phyloP scores from a whole-genome alignment of 1,140 invertebrate species.

The Pseudachorutes palmiensis region DNA sequence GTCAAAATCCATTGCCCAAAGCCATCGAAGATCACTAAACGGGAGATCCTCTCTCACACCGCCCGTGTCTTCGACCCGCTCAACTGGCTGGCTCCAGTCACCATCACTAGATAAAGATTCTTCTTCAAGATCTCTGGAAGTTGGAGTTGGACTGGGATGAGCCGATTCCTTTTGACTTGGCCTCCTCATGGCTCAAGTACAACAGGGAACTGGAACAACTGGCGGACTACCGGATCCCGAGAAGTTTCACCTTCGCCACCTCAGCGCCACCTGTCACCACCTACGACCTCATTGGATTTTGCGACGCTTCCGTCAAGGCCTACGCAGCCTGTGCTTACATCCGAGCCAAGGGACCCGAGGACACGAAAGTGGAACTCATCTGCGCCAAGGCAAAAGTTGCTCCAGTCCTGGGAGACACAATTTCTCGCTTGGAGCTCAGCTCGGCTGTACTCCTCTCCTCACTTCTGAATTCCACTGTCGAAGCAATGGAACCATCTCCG shows the following conservation, averaged over 20 bases:
- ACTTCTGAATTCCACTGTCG: background rate
- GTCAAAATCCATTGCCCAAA: background rate
- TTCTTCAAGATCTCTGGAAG: conserved; percentile 36
- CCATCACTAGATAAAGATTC: conserved; percentile 28
- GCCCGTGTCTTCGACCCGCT: conserved; percentile 33
- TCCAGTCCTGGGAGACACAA: conserved; percentile 28
- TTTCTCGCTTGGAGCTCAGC: conserved; percentile 26
- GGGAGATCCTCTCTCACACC: conserved; percentile 26
- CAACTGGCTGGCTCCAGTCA: conserved; percentile 22
- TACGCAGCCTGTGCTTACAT: conserved; percentile 12
- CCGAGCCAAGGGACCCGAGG: background rate
- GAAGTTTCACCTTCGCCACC: background rate
- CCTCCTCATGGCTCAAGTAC: conserved; percentile 34
- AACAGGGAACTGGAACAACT: background rate
- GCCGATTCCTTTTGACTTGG: conserved; percentile 15
- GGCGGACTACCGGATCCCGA: background rate
- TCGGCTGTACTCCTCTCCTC: background rate
- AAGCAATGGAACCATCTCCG: background rate
- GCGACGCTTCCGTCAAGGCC: background rate
- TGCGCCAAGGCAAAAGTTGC: conserved; percentile 37
- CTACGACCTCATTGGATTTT: conserved; percentile 9
- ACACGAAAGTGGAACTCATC: background rate
- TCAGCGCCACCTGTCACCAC: background rate
- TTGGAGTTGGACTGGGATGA: conserved; percentile 26
- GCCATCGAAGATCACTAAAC: conserved; percentile 15